Evolutionary conservation across 2,888 invertebrate genomes (phyloP).

Genomic region (Spisula solida): DNA sequence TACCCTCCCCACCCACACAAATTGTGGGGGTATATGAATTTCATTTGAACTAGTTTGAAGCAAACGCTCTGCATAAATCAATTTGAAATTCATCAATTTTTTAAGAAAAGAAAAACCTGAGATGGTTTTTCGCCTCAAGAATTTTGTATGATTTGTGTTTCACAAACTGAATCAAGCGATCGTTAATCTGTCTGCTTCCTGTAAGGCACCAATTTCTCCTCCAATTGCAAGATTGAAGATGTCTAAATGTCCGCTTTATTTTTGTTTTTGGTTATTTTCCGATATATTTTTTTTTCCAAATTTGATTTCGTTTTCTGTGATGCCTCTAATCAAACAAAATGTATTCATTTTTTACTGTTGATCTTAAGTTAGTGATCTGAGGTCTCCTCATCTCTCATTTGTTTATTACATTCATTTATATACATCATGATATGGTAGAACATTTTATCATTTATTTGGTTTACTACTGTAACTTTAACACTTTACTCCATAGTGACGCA

Average conservation of each 20-base stretch:
- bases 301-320: slow-evolving; percentile 8
- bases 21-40: too few relatives aligned
- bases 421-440: background rate
- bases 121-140: background rate
- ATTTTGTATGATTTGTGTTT: background rate
- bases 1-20: too few relatives aligned
- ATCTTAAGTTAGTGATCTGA: slow-evolving; percentile 4
- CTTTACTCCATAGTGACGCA: too few relatives aligned
- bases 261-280: slow-evolving; percentile 18
- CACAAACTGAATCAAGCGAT: background rate
- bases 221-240: slow-evolving; percentile 23
- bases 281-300: slow-evolving; percentile 20
- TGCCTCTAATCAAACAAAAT: slow-evolving; percentile 20
- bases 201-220: background rate
- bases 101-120: background rate
- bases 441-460: background rate
- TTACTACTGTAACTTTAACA: too few relatives aligned
- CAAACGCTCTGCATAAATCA: background rate
- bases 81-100: slow-evolving; percentile 4
- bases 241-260: slow-evolving; percentile 7
- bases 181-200: background rate
- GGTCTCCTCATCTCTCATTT: background rate
- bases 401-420: background rate
- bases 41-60: background rate
- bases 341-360: slow-evolving; percentile 16